A percentile compares a stretch with the other conserved stretches of the same genome.
Conservation (phyloP, 2,113 vertebrate species). For the Bungarus multicinctus region DNA sequence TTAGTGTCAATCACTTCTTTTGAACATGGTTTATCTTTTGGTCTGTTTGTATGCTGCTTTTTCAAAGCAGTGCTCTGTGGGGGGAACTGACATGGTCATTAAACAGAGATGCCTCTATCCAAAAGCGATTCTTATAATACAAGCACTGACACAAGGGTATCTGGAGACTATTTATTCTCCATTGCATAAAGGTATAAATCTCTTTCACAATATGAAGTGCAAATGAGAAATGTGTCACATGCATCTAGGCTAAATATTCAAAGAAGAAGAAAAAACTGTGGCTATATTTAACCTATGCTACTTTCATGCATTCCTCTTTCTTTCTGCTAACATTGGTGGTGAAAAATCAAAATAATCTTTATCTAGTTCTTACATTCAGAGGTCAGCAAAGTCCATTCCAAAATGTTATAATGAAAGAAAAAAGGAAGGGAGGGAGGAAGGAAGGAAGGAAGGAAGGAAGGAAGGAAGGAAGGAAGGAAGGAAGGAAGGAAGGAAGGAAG, state of each 20-base stretch:
- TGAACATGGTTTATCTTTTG: not conserved
- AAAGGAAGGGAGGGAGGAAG: too few species aligned
- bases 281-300: not conserved
- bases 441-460: too few species aligned
- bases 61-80: not conserved
- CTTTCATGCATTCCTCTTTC: not conserved
- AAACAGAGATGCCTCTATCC: not conserved
- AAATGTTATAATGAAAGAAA: not conserved
- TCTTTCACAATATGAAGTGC: not conserved
- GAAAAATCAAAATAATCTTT: not conserved
- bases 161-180: not conserved
- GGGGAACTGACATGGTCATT: not conserved
- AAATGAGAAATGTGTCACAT: not conserved
- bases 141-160: not conserved
- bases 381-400: not conserved
- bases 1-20: not conserved
- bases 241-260: not conserved
- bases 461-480: too few species aligned
- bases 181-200: not conserved
- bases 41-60: not conserved
- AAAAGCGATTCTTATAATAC: not conserved
- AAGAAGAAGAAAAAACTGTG: not conserved
- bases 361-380: not conserved
- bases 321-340: not conserved
- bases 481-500: too few species aligned